phyloP scores from a whole-genome alignment of 2,797 vertebrate species.

The Hypotaenidia okinawae region DNA sequence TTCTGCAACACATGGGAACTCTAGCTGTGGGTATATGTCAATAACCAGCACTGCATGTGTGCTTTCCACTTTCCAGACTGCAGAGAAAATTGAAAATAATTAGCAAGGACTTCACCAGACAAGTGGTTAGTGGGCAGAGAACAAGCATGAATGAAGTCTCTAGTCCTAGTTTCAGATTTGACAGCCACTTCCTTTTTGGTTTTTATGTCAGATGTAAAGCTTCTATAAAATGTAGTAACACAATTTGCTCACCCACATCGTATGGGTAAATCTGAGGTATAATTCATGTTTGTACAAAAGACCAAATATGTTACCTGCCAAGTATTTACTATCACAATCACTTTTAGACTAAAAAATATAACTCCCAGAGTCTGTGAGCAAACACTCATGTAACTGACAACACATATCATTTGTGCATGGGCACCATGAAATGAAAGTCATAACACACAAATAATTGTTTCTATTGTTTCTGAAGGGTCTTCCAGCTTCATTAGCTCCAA shows the following conservation, averaged over 20 bases:
- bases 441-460: not conserved
- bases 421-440: not conserved
- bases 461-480: not conserved
- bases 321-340: not conserved
- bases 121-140: not conserved
- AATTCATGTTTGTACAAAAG: not conserved
- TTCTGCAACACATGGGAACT: not conserved
- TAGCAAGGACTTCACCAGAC: not conserved
- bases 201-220: not conserved
- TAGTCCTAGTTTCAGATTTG: not conserved
- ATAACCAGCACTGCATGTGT: not conserved
- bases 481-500: not conserved
- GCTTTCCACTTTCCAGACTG: not conserved
- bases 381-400: slow-evolving; percentile 1
- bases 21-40: not conserved
- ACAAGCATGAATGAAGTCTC: not conserved
- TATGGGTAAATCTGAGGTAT: not conserved
- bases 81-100: not conserved
- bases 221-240: not conserved
- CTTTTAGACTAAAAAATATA: not conserved
- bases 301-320: not conserved
- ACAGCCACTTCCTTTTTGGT: not conserved
- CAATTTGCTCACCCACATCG: not conserved
- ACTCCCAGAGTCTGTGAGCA: not conserved
- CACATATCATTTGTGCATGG: not conserved